Percentiles rank a stretch among this genome's conserved stretches.
Conservation (phyloP, 2,113 vertebrate species). For the Halichoeres trimaculatus region DNA sequence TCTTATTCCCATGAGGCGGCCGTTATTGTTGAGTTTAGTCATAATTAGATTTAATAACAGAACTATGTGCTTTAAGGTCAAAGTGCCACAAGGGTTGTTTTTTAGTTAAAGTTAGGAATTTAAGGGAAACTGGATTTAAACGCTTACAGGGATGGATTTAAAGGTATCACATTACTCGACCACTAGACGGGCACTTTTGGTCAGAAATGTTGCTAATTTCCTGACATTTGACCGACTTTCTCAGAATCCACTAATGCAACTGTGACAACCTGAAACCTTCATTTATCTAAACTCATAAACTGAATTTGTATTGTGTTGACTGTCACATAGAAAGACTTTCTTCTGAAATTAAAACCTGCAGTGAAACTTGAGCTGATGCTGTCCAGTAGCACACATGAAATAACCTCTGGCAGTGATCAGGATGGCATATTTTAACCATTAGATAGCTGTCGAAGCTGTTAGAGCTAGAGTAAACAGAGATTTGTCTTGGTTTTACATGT, state of each 20-base stretch:
- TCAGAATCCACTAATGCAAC: background rate
- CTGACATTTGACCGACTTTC: background rate
- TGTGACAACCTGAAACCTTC: background rate
- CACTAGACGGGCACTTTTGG: background rate
- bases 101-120: conserved; percentile 39
- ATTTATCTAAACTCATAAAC: background rate
- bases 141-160: conserved; percentile 23
- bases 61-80: conserved; percentile 51
- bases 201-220: background rate
- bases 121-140: conserved; percentile 21
- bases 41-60: conserved; percentile 68
- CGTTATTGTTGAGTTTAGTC: conserved; percentile 24
- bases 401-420: background rate
- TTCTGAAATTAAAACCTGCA: background rate
- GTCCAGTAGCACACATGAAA: background rate
- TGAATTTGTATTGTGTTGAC: background rate
- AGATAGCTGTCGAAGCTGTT: conserved; percentile 22
- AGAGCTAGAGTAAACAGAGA: conserved; percentile 25
- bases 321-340: background rate
- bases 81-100: conserved; percentile 49
- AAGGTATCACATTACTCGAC: conserved; percentile 11
- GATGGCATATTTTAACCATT: conserved; percentile 38
- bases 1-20: conserved; percentile 26
- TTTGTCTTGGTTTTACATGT: conserved; percentile 31
- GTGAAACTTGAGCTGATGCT: background rate